Conservation (phyloP, 2,797 vertebrate genomes). For the Falco cherrug region DNA sequence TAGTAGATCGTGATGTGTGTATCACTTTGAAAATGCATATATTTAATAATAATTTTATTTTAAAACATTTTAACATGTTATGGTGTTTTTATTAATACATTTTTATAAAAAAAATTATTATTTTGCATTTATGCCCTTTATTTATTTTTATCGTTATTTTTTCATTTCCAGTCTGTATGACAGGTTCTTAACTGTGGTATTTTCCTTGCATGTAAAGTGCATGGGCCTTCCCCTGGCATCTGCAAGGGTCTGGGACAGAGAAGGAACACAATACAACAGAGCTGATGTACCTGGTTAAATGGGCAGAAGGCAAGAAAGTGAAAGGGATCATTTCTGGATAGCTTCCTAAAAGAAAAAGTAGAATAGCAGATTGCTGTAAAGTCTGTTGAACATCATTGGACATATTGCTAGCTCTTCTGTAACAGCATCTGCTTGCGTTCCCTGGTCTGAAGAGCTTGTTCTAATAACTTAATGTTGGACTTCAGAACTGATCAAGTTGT, state of each 20-base stretch:
- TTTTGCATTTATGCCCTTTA: not conserved
- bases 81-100: not conserved
- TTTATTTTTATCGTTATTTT: not conserved
- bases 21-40: not conserved
- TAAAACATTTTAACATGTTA: not conserved
- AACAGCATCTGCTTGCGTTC: not conserved
- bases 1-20: not conserved
- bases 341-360: conserved; percentile 5
- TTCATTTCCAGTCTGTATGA: not conserved
- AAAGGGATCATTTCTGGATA: not conserved
- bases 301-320: not conserved
- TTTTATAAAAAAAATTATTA: not conserved
- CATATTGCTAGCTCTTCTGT: not conserved
- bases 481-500: not conserved
- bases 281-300: not conserved
- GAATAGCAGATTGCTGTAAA: not conserved
- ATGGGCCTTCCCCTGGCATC: not conserved
- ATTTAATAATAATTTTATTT: not conserved
- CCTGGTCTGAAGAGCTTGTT: not conserved
- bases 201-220: not conserved
- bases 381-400: not conserved
- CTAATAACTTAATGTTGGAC: not conserved
- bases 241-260: not conserved
- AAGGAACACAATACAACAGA: not conserved
- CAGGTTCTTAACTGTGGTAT: not conserved